phyloP scores from a whole-genome alignment of 2,888 invertebrate genomes.

The Malthinus flaveolus region DNA sequence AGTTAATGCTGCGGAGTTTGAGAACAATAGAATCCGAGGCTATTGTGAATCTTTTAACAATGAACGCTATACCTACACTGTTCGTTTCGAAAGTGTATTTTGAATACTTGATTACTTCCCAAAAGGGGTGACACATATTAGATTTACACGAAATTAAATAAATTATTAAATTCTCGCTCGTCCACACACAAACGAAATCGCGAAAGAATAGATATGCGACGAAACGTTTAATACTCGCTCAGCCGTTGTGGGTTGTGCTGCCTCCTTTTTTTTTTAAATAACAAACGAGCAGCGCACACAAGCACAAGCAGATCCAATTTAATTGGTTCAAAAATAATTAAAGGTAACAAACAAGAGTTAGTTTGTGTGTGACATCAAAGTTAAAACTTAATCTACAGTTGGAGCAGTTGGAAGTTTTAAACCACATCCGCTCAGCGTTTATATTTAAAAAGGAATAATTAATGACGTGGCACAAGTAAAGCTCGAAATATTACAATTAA shows the following conservation, averaged over 20 bases:
- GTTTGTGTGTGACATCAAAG: background rate
- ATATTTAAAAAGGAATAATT: conserved; percentile 3
- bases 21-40: conserved; percentile 30
- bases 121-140: conserved; percentile 20
- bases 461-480: background rate
- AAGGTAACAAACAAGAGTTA: background rate
- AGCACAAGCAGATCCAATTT: background rate
- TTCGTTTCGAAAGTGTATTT: conserved; percentile 27
- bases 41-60: conserved; percentile 29
- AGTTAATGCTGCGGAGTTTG: conserved; percentile 38
- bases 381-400: background rate
- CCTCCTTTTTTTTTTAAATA: too few relatives aligned
- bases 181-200: too few relatives aligned
- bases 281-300: too few relatives aligned
- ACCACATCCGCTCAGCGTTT: conserved; percentile 1
- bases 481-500: background rate
- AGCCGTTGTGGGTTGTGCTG: too few relatives aligned
- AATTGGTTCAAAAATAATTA: conserved; percentile 4
- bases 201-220: too few relatives aligned
- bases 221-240: too few relatives aligned
- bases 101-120: conserved; percentile 27
- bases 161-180: too few relatives aligned
- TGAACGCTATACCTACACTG: conserved; percentile 12
- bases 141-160: conserved; percentile 4
- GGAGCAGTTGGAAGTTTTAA: background rate